Evolutionary conservation across 2,888 invertebrate genomes (phyloP).

Genomic region (Omphaloscelis lunosa): DNA sequence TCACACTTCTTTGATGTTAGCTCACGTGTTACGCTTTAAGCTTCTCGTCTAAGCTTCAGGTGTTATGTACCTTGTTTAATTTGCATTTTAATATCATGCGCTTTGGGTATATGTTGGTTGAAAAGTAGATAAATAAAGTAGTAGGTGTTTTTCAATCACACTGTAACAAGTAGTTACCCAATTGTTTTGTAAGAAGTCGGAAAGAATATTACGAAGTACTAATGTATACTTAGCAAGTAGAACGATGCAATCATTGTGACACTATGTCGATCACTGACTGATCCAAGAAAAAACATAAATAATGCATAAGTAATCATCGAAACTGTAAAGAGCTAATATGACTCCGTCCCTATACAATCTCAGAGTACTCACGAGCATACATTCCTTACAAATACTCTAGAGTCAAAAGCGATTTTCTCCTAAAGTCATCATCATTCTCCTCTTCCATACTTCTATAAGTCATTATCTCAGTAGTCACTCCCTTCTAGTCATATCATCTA

Average conservation of each 20-base stretch:
- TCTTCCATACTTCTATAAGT: too few species aligned
- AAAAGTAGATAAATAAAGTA: not conserved
- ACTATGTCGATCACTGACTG: not conserved
- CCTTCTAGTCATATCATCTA: too few species aligned
- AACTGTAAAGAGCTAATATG: not conserved
- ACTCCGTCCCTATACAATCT: not conserved
- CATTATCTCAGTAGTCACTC: too few species aligned
- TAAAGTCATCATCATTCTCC: too few species aligned
- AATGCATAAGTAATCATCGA: not conserved
- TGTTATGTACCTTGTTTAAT: conserved; percentile 30
- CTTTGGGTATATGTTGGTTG: not conserved
- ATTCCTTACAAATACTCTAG: not conserved
- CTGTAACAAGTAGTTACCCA: not conserved
- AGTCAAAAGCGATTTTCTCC: not conserved
- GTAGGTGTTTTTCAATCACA: not conserved
- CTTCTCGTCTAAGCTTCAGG: conserved; percentile 43
- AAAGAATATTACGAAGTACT: not conserved
- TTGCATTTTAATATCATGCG: conserved; percentile 33
- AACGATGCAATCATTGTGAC: not conserved
- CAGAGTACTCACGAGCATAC: not conserved
- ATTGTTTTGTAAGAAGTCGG: not conserved
- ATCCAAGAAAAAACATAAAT: not conserved
- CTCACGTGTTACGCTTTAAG: conserved; percentile 43
- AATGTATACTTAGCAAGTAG: not conserved
- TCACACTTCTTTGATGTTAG: conserved; percentile 35